Evolutionary conservation across 2,888 invertebrate species (phyloP).

Genomic region (Boloria euphrosyne): DNA sequence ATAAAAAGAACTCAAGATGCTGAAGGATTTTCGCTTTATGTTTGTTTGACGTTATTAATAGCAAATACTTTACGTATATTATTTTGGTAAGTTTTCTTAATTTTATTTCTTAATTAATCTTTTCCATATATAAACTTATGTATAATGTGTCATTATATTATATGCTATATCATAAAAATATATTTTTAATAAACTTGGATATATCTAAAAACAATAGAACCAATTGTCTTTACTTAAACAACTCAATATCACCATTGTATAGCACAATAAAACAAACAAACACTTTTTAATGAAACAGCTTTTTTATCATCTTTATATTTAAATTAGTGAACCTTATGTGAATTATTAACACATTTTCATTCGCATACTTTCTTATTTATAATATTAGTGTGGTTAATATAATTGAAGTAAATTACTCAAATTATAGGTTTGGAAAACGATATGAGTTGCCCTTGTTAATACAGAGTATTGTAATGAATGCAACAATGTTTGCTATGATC

Average conservation of each 20-base stretch:
- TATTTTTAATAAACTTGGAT: no score
- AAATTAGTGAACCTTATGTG: no score
- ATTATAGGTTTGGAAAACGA: slow-evolving; percentile 97
- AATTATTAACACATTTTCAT: no score
- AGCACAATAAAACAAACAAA: no score
- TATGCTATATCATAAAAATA: neutral
- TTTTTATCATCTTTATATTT: no score
- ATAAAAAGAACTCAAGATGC: slow-evolving; percentile 95
- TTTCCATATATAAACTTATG: neutral
- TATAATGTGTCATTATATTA: no score
- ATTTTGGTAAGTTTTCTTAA: slow-evolving; percentile 92
- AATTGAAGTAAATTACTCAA: slow-evolving; percentile 9
- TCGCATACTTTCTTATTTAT: no score
- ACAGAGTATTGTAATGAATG: slow-evolving; percentile 98
- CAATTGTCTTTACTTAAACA: no score
- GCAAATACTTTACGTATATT: slow-evolving; percentile 98
- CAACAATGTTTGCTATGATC: slow-evolving; percentile 97
- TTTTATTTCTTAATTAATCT: no score
- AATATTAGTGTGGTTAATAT: neutral
- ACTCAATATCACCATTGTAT: no score
- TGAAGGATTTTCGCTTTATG: slow-evolving; percentile 98
- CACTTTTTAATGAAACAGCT: no score
- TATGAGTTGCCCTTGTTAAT: slow-evolving; percentile 97
- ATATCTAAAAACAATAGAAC: no score
- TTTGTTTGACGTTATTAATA: slow-evolving; percentile 96